Conservation (phyloP, 2,888 invertebrate species). For the Lasioglossum zephyrum region DNA sequence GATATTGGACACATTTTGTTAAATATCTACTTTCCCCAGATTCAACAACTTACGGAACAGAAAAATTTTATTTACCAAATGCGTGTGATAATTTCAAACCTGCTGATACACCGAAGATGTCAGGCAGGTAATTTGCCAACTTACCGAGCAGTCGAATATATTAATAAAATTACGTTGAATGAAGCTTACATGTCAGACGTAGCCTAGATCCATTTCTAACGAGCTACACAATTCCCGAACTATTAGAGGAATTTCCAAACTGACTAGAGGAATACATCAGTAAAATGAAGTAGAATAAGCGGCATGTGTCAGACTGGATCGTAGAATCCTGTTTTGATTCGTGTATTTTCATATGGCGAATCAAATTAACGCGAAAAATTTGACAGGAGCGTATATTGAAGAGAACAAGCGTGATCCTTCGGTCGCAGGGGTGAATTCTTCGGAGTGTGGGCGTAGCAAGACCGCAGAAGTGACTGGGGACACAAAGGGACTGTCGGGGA, state of each 20-base stretch:
- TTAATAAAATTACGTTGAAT: background rate
- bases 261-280: background rate
- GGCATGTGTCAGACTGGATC: background rate
- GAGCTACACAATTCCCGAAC: background rate
- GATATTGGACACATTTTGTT: background rate
- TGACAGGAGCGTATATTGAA: background rate
- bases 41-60: background rate
- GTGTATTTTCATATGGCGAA: background rate
- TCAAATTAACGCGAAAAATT: background rate
- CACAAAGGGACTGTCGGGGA: background rate
- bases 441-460: background rate
- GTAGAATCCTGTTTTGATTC: background rate
- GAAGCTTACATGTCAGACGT: background rate
- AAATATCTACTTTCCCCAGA: background rate
- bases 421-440: background rate
- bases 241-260: background rate
- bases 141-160: background rate
- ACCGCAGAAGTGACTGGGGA: background rate
- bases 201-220: background rate
- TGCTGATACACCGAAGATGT: background rate
- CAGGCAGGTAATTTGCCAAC: background rate
- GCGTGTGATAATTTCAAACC: background rate
- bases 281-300: background rate
- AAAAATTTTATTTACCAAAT: background rate
- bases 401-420: background rate